Base-by-base conservation (phyloP, 2,888 invertebrate genomes). In the Pseudolycoriella hygida region DNA sequence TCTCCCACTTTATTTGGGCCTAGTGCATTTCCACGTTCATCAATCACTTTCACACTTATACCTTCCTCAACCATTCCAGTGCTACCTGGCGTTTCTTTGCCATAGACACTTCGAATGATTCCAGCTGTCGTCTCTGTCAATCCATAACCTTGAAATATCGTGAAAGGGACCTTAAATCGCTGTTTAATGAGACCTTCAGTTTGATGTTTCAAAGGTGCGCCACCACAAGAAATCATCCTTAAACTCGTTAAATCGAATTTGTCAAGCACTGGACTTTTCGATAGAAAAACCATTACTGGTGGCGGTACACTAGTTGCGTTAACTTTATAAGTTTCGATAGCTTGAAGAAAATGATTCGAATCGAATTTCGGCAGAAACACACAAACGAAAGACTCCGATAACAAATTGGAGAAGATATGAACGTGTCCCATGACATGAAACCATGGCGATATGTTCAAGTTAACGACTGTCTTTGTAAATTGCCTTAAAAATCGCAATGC, bases 221-320 rank as follows among this genome's bases (percentile, higher is more conserved):
- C 89, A 1, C 87, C 89, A 55, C 78, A 77, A 59, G 80, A 70
- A 41, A 89, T 68, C 42, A 73, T 71, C 54, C 73, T 70, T 3
- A 90, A 58, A 8, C 76, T 77, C 0, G 79, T 75, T 46, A 92
- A 64, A 60, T 92, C 79, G 56, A 80, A 88, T 49, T 80, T 72
- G 37, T 74, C 68, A 3, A 85, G 79, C 43, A 83, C 62, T 0
- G 87, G 86, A 59, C 82, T 77, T 61, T 89, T 88, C 1, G 83
- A 80, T 48, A 93, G 61, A 59, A 89, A 84, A 39, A 88, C 73
- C 59, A 87, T 74, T 30, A 92, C 69, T 2, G 90, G 88, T 1
- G 92, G 92, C 8, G 90, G 90, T 51, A 87, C 67, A 12, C 76
- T 25, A 8, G 25, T 25, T 25, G 25, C 25, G 25, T 25, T 25